Conservation (phyloP, 1,140 invertebrate species). For the Berghia stephanieae region DNA sequence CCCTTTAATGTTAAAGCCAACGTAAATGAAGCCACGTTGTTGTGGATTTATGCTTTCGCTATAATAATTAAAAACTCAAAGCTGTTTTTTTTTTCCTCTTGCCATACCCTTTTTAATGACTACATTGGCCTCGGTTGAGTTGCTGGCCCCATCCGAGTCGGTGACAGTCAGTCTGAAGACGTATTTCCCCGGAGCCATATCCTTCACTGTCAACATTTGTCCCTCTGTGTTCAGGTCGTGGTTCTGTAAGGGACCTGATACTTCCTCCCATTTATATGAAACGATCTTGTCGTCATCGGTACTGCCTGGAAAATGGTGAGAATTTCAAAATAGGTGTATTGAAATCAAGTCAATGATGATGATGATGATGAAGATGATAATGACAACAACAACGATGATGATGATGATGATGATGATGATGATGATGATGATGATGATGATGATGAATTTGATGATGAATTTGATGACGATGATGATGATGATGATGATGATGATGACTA, state of each 20-base stretch:
- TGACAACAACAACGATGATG: neutral
- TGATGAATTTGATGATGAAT: too few species aligned
- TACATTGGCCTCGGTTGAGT: slow-evolving; percentile 87
- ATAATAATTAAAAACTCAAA: neutral
- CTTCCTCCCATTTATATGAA: slow-evolving; percentile 90
- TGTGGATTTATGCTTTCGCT: neutral
- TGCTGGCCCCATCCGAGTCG: slow-evolving; percentile 87
- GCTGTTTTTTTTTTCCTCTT: neutral
- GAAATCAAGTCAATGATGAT: neutral
- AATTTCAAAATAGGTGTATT: neutral
- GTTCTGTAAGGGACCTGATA: slow-evolving; percentile 86
- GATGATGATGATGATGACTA: neutral
- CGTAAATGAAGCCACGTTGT: neutral
- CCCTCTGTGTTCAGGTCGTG: slow-evolving; percentile 78
- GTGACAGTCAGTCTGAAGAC: slow-evolving; percentile 85
- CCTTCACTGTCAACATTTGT: slow-evolving; percentile 84
- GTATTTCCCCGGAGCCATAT: slow-evolving; percentile 87
- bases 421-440: slow-evolving; percentile 2
- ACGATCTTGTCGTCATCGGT: slow-evolving; percentile 84
- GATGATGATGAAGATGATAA: neutral
- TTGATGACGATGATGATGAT: neutral
- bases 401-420: neutral
- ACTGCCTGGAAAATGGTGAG: slow-evolving; percentile 66
- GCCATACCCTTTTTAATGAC: slow-evolving; percentile 82
- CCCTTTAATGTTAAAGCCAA: neutral